Evolutionary conservation across 1,140 invertebrate genomes (phyloP).

Genomic region (Drosophila tristis): DNA sequence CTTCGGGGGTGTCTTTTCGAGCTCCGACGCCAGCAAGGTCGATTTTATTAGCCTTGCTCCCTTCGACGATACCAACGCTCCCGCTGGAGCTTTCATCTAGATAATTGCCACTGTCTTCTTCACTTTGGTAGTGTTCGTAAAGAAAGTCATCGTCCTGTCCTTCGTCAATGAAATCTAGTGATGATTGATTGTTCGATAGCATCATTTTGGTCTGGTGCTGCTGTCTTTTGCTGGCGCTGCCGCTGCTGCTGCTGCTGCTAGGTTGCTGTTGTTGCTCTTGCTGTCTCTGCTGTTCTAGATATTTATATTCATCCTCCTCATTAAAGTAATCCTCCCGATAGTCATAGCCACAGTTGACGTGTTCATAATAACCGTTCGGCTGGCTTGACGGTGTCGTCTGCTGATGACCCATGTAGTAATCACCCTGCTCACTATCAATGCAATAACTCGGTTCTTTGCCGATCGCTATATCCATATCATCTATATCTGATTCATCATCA

Average conservation of each 20-base stretch:
- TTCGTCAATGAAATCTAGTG: conserved; percentile 64
- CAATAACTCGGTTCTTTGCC: conserved; percentile 57
- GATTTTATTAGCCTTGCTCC: conserved; percentile 16
- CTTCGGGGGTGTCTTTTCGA: conserved; percentile 1
- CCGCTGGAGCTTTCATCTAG: conserved; percentile 78
- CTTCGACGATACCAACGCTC: conserved; percentile 59
- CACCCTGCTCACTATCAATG: conserved; percentile 73
- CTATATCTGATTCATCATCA: conserved; percentile 65
- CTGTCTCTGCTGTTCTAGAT: conserved; percentile 82
- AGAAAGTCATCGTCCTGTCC: conserved; percentile 59
- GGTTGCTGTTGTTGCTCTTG: conserved; percentile 44
- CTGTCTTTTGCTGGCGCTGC: conserved; percentile 48
- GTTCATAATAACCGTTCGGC: conserved; percentile 82
- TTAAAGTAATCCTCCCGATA: conserved; percentile 84
- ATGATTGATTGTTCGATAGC: conserved; percentile 45
- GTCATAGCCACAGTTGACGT: conserved; percentile 70
- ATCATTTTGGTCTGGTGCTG: conserved; percentile 35
- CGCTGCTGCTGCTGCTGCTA: conserved; percentile 65
- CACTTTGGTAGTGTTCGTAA: conserved; percentile 73
- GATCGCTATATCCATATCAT: conserved; percentile 29
- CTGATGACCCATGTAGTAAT: conserved; percentile 75
- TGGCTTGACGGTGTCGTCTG: conserved; percentile 83
- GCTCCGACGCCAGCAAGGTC: neutral
- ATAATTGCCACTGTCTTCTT: conserved; percentile 82
- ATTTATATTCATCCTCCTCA: conserved; percentile 82